Base-by-base conservation (phyloP, 1,140 invertebrate species). In the Melanaphis sacchari region DNA sequence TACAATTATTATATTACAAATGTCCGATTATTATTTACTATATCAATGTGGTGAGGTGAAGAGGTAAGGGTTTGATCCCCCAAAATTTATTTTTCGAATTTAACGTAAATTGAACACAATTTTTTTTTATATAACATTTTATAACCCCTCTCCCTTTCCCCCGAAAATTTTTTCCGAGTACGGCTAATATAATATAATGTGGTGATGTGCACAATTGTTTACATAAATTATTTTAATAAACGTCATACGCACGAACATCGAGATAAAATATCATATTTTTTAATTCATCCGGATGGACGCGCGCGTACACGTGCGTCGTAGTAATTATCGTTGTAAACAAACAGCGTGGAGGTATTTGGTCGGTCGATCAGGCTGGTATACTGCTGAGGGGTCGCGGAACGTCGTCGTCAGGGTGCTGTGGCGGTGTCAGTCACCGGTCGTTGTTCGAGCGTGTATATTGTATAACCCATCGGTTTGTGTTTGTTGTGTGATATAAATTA, bases 371-470 rank as follows among this genome's bases (percentile, higher is more conserved):
- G 22, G 40, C 24, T 24, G 41, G 38, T n/a, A 26, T 11, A 15
- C 40, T 40, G 82, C 8, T 8, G 43, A 52, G 38, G 31, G 46
- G 87, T 87, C 18, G 85, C 2, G 40, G 24, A 26, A 76, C 59
- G 15, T 76, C 59, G 59, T 66, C 31, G 59, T n/a, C 59, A 6
- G 59, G 31, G 59, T 18, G 59, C 31, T n/a, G 59, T 31, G 59
- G 11, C 31, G 59, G 36, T 26, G 88, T 89, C 88, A 40, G 88
- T 89, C 87, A 89, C 46, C n/a, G 87, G 87, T 89, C n/a, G 88
- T 89, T 21, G 8, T 88, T 49, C 85, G 85, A 22, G n/a, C n/a
- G 85, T 7, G 46, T 26, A 38, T 9, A 49, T n/a, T n/a, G n/a
- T n/a, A n/a, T n/a, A n/a, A n/a, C 31, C 85, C 31, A 49, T 84